Evolutionary conservation across 1,140 invertebrate species (phyloP).

Genomic region (Ceratina calcarata): DNA sequence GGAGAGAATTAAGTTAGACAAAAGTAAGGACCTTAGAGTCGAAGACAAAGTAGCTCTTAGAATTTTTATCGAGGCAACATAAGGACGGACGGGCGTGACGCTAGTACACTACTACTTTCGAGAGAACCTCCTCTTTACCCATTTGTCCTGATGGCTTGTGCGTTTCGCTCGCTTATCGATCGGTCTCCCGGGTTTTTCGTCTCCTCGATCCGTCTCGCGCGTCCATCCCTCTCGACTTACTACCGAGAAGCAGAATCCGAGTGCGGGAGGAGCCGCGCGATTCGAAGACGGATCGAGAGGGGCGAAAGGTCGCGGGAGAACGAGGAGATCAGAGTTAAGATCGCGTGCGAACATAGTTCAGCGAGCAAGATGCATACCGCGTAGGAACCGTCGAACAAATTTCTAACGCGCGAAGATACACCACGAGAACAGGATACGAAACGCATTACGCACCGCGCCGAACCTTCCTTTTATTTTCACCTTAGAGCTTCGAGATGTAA

Average conservation of each 20-base stretch:
- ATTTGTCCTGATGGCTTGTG: constrained; percentile 26
- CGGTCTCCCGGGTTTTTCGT: constrained; percentile 3
- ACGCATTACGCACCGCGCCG: constrained; percentile 46
- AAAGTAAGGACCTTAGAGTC: constrained; percentile 59
- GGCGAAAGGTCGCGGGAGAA: constrained; percentile 26
- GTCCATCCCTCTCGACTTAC: background rate
- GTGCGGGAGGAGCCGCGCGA: background rate
- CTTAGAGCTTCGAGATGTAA: constrained; percentile 49
- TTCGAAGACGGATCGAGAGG: constrained; percentile 18
- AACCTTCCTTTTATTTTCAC: constrained; percentile 46
- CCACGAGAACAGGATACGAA: constrained; percentile 26
- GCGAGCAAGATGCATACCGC: background rate
- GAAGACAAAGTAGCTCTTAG: constrained; percentile 61
- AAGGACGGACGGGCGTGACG: constrained; percentile 59
- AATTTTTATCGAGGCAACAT: constrained; percentile 57
- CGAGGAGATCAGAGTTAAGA: too few relatives aligned
- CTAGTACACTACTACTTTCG: constrained; percentile 33
- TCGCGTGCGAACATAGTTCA: too few relatives aligned
- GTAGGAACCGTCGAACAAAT: background rate
- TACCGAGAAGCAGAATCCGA: background rate
- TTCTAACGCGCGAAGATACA: constrained; percentile 21
- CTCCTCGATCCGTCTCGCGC: constrained; percentile 24
- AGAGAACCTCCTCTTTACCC: constrained; percentile 18
- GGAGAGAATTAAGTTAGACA: constrained; percentile 52
- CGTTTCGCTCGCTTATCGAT: constrained; percentile 38